These are phyloP conservation scores for Thera obeliscata DNA, from an alignment of 2,888 invertebrate genomes.

Conservation along the genomic window DNA sequence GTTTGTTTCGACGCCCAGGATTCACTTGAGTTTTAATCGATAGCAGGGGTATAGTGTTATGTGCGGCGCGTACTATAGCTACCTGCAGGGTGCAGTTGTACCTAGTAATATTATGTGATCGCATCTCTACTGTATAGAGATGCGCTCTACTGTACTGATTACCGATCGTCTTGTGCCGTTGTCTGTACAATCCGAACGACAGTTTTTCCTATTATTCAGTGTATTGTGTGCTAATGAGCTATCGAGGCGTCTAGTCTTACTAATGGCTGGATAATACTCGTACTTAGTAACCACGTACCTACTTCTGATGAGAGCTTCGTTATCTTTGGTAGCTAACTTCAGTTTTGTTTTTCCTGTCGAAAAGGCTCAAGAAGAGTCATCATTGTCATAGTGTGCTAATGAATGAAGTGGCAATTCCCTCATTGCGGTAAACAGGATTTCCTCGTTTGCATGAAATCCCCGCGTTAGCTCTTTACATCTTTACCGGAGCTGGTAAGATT, in stretches of 20 bases:
- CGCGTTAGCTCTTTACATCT: slow-evolving; percentile 10
- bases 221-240: slow-evolving; percentile 55
- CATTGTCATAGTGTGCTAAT: slow-evolving; percentile 22
- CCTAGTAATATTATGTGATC: too few relatives aligned
- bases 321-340: too few relatives aligned
- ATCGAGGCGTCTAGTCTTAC: slow-evolving; percentile 21
- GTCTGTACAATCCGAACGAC: slow-evolving; percentile 21
- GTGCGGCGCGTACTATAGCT: too few relatives aligned
- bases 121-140: too few relatives aligned
- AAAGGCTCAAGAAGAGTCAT: neutral
- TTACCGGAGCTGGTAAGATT: too few relatives aligned
- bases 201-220: slow-evolving; percentile 39
- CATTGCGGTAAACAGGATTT: slow-evolving; percentile 66
- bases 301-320: neutral
- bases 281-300: neutral
- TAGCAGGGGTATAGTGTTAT: too few relatives aligned
- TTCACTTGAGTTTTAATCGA: too few relatives aligned
- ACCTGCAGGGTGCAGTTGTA: too few relatives aligned
- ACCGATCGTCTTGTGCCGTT: slow-evolving; percentile 1
- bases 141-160: neutral
- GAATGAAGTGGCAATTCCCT: slow-evolving; percentile 40
- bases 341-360: neutral
- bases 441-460: slow-evolving; percentile 46
- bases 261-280: slow-evolving; percentile 17
- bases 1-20: too few relatives aligned